phyloP scores from a whole-genome alignment of 53 echinoderm and acorn worm genomes.

The Arbacia lixula region DNA sequence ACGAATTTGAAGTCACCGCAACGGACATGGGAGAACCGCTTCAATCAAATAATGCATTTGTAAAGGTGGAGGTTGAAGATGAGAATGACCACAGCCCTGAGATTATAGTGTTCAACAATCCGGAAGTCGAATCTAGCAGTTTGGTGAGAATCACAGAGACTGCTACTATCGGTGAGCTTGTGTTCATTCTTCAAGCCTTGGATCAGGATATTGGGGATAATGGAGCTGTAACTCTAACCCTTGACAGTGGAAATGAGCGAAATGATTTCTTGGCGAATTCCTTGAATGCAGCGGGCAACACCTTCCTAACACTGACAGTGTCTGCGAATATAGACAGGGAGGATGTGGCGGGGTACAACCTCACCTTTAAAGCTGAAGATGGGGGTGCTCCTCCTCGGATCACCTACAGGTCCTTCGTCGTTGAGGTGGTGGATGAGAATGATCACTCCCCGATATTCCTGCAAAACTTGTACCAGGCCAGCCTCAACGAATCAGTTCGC shows the following conservation, averaged over 20 bases:
- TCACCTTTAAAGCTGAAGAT: slow-evolving; percentile 78
- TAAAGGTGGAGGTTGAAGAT: slow-evolving; percentile 75
- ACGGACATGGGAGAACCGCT: slow-evolving; percentile 71
- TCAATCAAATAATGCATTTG: slow-evolving; percentile 72
- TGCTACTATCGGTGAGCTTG: slow-evolving; percentile 20
- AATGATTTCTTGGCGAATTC: slow-evolving; percentile 61
- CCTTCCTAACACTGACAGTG: neutral
- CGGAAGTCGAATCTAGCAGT: slow-evolving; percentile 56
- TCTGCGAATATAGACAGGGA: slow-evolving; percentile 79
- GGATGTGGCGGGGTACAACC: slow-evolving; percentile 71
- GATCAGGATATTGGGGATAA: slow-evolving; percentile 80
- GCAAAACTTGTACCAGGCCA: slow-evolving; percentile 63
- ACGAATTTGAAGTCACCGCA: slow-evolving; percentile 74
- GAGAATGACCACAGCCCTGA: slow-evolving; percentile 88
- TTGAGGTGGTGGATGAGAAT: slow-evolving; percentile 84
- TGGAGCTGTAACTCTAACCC: slow-evolving; percentile 66
- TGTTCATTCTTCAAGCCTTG: slow-evolving; percentile 69
- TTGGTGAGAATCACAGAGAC: slow-evolving; percentile 62
- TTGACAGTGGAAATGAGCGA: slow-evolving; percentile 74
- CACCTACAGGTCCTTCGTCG: slow-evolving; percentile 50
- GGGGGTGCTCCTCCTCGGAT: slow-evolving; percentile 68
- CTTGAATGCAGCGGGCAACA: neutral
- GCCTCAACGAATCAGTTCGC: slow-evolving; percentile 67
- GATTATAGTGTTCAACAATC: slow-evolving; percentile 43
- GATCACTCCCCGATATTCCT: slow-evolving; percentile 83